Base-by-base conservation (phyloP, 1,140 invertebrate species). In the Steinernema khuongi region DNA sequence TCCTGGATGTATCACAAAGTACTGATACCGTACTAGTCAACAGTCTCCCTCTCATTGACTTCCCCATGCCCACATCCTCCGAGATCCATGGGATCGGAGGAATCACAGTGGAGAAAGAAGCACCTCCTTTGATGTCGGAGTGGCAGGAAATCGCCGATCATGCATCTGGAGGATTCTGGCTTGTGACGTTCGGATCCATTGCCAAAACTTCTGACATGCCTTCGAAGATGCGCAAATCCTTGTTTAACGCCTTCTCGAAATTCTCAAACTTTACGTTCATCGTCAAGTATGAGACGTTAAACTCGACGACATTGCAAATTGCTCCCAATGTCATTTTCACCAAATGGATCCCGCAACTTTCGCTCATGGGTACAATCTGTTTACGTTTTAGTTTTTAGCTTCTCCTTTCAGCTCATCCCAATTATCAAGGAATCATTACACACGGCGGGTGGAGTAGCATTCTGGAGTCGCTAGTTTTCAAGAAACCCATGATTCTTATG, bases 151-250 rank as follows among this genome's bases (percentile, higher is more conserved):
- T 80, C 0, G 74, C 75, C 2, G 70, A 77, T 44, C 31, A 50
- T n/a, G 68, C 78, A 2, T 33, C 26, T 1, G 43, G 60, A 70
- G 71, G 73, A 17, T 81, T 82, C 60, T 43, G 75, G 22, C 66
- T 82, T 1, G 72, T 82, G 18, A 84, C 82, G n/a, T 82, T 82
- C 44, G 81, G 81, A 17, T 76, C 82, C 29, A 82, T 82, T n/a
- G 81, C 81, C 0, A 68, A 77, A 31, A 82, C 79, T 14, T 73
- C 72, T 0, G 79, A 83, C 31, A 82, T 82, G 81, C 77, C 81
- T 4, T 4, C 1, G 22, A 22, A 31, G 26, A 75, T 82, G 77
- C 29, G 44, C 19, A 50, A 60, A 22, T 74, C 80, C 0, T 74
- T 82, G 4, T 68, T 73, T 29, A 32, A 69, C 1, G 71, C 73